Percentiles rank a stretch among this genome's conserved stretches.
phyloP scores from a whole-genome alignment of 2,113 vertebrate species.

The Hepsetus odoe region DNA sequence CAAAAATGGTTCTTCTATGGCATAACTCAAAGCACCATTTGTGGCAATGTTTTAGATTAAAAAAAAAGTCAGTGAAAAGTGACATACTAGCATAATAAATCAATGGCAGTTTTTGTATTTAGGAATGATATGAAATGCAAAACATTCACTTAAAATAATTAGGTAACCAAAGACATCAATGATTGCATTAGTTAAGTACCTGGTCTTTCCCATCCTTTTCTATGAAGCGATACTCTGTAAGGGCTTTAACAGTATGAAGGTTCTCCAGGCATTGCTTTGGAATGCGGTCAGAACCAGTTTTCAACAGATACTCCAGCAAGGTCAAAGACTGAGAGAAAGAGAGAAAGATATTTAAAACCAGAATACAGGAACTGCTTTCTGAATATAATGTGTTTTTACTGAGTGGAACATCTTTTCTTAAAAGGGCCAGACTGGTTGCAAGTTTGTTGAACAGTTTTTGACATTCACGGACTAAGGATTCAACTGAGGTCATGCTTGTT shows the following conservation, averaged over 20 bases:
- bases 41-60: too few species aligned
- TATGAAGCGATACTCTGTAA: slow-evolving; percentile 87
- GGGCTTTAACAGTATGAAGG: slow-evolving; percentile 86
- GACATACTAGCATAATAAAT: neutral
- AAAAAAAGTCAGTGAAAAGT: neutral
- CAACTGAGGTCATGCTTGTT: too few species aligned
- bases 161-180: neutral
- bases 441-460: too few species aligned
- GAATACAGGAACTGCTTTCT: too few species aligned
- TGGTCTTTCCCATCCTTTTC: slow-evolving; percentile 93
- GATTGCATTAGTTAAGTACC: slow-evolving; percentile 55
- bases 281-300: slow-evolving; percentile 88
- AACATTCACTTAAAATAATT: neutral
- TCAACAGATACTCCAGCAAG: slow-evolving; percentile 87
- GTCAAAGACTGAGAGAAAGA: slow-evolving; percentile 80
- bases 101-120: neutral
- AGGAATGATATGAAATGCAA: neutral
- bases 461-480: too few species aligned
- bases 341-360: neutral
- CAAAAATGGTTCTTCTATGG: too few species aligned
- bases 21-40: too few species aligned
- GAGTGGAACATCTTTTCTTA: too few species aligned
- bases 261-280: slow-evolving; percentile 88
- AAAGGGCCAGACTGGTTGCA: too few species aligned
- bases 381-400: too few species aligned